Percentiles rank a stretch among this genome's conserved stretches.
Conservation (phyloP, 1,140 invertebrate species). For the Pogonognathellus flavescens region DNA sequence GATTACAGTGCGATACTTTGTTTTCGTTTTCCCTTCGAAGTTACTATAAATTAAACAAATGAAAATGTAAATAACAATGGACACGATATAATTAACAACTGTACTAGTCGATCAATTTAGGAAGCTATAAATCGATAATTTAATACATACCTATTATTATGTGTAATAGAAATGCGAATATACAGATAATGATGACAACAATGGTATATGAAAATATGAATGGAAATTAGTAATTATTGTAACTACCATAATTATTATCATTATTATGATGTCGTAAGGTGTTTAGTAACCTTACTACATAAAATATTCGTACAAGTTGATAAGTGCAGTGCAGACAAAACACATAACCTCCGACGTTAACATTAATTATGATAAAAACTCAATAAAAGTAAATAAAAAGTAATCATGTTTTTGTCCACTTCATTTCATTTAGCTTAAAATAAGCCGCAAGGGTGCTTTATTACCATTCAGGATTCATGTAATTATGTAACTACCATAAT, state of each 20-base stretch:
- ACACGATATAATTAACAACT: constrained; percentile 29
- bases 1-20: constrained; percentile 16
- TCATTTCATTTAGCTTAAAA: background rate
- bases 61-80: constrained; percentile 35
- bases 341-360: constrained; percentile 46
- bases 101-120: constrained; percentile 50
- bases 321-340: constrained; percentile 45
- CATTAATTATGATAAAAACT: constrained; percentile 44
- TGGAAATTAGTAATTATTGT: background rate
- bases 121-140: constrained; percentile 49
- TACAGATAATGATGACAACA: constrained; percentile 25
- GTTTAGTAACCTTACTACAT: constrained; percentile 18
- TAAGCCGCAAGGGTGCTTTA: too few relatives aligned
- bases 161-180: constrained; percentile 40
- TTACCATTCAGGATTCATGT: too few relatives aligned
- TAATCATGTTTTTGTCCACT: background rate
- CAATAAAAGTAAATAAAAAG: constrained; percentile 40
- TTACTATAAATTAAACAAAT: constrained; percentile 39
- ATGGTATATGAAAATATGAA: constrained; percentile 29
- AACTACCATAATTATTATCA: background rate
- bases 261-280: constrained; percentile 20
- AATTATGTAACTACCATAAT: too few relatives aligned
- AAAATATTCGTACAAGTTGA: constrained; percentile 7
- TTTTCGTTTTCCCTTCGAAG: constrained; percentile 36
- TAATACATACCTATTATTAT: constrained; percentile 23